Evolutionary conservation across 2,888 invertebrate genomes (phyloP), one percentile per base, ranked within the genome.

Genomic region (Camptogramma bilineatum): DNA sequence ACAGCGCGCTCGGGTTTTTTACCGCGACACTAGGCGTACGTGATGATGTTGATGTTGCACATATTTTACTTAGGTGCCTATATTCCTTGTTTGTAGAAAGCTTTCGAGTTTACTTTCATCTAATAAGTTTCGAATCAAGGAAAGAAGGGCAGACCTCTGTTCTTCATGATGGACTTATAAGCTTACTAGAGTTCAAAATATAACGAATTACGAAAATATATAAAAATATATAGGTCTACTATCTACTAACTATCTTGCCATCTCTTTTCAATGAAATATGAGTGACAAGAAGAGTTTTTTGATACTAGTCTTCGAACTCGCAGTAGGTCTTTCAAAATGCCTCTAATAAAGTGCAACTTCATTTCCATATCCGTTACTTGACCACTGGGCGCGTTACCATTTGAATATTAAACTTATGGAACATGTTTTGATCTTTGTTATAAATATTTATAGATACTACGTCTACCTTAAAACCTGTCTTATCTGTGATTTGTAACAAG

Each of bases 391-490:
- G 34, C 16, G 39, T 16, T 51, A 39, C 56, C 39, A 34, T 51
- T 51, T 58, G 58, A 58, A 58, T 58, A 58, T 52, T 51, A 58
- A 58, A 52, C 51, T 52, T 39, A 60, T 39, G 24, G 19, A 60
- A 60, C 53, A 53, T 34, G 44, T 59, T 59, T 59, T 44, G 44
- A 57, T 56, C 21, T 21, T 3, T 28, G 28, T 7, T 28, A 7
- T 28, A 7, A 28, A 21, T 21, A 7, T 28, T 28, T 5, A 28
- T 28, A 28, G 28, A 28, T 28, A 8, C 7, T 28, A n/a, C n/a
- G n/a, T n/a, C n/a, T n/a, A n/a, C 28, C 5, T 28, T 8, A 28
- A 28, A n/a, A n/a, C n/a, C n/a, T 28, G 28, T 28, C 28, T 7
- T 28, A 28, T 4, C 28, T 21, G 21, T n/a, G n/a, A n/a, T n/a